These are phyloP conservation scores for Mellilla xanthometata DNA, from an alignment of 2,888 invertebrate genomes.

Conservation along the genomic window DNA sequence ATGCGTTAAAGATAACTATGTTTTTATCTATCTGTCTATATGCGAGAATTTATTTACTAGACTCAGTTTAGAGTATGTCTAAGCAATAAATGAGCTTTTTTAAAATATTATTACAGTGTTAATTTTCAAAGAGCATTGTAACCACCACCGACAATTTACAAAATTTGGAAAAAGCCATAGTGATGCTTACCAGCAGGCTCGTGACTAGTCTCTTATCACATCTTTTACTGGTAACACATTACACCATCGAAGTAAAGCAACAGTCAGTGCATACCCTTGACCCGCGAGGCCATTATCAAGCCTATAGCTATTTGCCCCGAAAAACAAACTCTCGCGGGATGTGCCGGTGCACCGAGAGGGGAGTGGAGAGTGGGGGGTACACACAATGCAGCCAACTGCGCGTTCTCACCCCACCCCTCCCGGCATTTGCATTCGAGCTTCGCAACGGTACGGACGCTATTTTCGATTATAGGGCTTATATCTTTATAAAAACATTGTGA, in stretches of 20 bases:
- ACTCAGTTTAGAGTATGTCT: no score
- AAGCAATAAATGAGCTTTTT: no score
- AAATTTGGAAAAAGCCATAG: no score
- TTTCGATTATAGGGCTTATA: constrained; percentile 51
- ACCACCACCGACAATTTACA: no score
- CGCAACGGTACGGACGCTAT: constrained; percentile 59
- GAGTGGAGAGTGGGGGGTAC: constrained; percentile 41
- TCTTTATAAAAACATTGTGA: no score
- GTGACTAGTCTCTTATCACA: background rate
- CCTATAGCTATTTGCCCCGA: constrained; percentile 83
- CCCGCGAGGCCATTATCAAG: constrained; percentile 82
- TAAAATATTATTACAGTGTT: no score
- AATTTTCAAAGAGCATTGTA: no score
- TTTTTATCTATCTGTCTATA: no score
- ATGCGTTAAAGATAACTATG: no score
- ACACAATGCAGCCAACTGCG: constrained; percentile 79
- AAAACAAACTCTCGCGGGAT: constrained; percentile 83
- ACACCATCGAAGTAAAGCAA: constrained; percentile 48
- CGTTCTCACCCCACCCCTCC: constrained; percentile 59
- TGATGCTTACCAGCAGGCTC: background rate
- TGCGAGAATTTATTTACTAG: no score
- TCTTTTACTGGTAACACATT: no score
- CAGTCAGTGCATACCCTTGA: constrained; percentile 36
- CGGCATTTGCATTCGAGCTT: constrained; percentile 67
- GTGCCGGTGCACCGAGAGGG: constrained; percentile 42